Evolutionary conservation across 2,113 vertebrate species (phyloP), one percentile per base, ranked within the genome.

Genomic region (Cariama cristata): DNA sequence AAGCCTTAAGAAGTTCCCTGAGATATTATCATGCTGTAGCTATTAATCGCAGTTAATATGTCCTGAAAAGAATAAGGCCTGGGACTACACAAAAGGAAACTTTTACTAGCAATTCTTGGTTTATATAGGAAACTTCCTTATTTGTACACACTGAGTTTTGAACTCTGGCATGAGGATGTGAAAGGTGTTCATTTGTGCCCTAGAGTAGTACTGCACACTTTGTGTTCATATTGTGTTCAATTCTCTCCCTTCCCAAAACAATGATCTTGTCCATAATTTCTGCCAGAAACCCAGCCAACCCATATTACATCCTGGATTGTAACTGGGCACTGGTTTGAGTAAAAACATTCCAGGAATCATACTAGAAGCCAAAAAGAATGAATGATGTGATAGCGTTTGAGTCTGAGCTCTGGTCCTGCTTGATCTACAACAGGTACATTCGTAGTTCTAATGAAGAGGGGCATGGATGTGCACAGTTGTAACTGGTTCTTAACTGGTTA

Each of bases 1-100:
- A 94, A 96, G 96, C 50, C 60, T 93, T 72, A 93, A 80, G 92
- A 93, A 93, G 53, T 92, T 84, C 71, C 55, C 38, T 63, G 63
- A 95, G n/a, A 86, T 74, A 86, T 88, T 69, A 59, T 76, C 72
- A 81, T n/a, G 33, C 58, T 96, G 66, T 88, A 88, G 91, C 58
- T 90, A 81, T 88, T 88, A 96, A 94, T 93, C 40, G 44, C 85
- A 88, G 62, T 38, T 77, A 72, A 38, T 53, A 50, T 24, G 21
- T 86, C 33, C n/a, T 40, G 49, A 56, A 74, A 96, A 87, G 53
- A 87, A 69, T 63, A 71, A 74, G 10, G 20, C 16, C n/a, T 84
- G 59, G 32, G n/a, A 59, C 83, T 80, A 59, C 13, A 67, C 13
- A 59, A 77, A 91, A 67, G 9, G 7, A 50, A 84, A 62, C 11